Evolutionary conservation across 23 tunicate genomes (phyloP), one percentile per base, ranked within the genome.

Genomic region (Halocynthia aurantium): DNA sequence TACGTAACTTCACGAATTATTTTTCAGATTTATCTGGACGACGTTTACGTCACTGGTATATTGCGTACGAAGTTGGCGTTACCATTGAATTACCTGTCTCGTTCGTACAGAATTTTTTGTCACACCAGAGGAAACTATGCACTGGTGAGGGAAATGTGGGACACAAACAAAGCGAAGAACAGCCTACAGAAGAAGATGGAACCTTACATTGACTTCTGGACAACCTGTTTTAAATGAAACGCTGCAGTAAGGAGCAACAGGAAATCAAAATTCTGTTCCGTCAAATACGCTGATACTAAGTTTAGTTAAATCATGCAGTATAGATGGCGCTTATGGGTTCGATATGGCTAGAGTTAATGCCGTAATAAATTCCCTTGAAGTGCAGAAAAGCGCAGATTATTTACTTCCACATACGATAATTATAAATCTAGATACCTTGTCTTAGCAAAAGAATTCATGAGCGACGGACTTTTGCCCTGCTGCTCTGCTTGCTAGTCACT

Each of bases 11-110:
- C 51, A 71, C 61, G 12, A 20, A 19, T 71, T 6, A n/a, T 71
- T 56, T 56, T 72, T 8, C 77, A 85, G 89, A 73, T 85, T 2
- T 64, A 85, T 52, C 73, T 85, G 80, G 89, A 85, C 62, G 89
- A 85, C 63, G 89, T 85, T 44, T 85, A 63, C 67, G 84, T 85
- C 5, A 85, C 89, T 52, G 89, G 89, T 8, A 85, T 85, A 50
- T 22, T 85, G 19, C 79, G 89, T 8, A 75, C 71, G 56, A 85
- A 80, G 74, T 21, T 80, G 11, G 61, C 70, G 11, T 15, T 73
- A 50, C 57, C 73, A 53, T n/a, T 78, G 7, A 62, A 61, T 21
- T 58, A 73, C 10, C 22, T 79, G 22, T 22, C 80, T 6, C 22
- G 56, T 17, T 64, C 69, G 49, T 20, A 50, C 20, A 71, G 22